These are phyloP conservation scores for Tretioscincus oriximinensis DNA, from an alignment of 2,113 vertebrate genomes.

Conservation along the genomic window DNA sequence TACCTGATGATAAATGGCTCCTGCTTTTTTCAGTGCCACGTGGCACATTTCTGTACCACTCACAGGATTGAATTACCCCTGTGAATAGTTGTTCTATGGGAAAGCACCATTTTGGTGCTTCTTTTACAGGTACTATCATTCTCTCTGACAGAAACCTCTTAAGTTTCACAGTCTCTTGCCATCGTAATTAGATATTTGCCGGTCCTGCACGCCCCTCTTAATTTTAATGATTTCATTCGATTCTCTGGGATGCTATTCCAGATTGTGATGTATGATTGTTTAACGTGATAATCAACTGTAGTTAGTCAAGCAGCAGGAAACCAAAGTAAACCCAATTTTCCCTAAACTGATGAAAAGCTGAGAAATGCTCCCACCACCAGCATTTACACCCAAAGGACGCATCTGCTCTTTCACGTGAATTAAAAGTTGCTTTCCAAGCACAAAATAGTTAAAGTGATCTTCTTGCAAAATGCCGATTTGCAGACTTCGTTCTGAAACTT, in stretches of 20 bases:
- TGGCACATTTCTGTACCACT: background rate
- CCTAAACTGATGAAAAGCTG: background rate
- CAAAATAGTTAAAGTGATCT: background rate
- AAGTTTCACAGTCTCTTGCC: background rate
- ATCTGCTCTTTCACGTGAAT: background rate
- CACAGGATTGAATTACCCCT: background rate
- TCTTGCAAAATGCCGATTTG: too few relatives aligned
- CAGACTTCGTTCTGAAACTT: too few relatives aligned
- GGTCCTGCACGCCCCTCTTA: background rate
- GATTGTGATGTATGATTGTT: background rate
- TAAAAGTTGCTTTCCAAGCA: background rate
- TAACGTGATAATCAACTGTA: background rate
- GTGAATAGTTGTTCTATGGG: background rate
- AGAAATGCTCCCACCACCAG: too few relatives aligned
- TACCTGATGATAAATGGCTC: background rate
- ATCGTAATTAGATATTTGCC: background rate
- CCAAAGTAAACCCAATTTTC: background rate
- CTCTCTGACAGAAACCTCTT: background rate
- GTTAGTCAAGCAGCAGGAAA: background rate
- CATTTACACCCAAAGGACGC: background rate
- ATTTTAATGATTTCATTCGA: background rate
- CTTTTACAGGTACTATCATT: conserved; percentile 1
- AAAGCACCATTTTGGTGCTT: background rate
- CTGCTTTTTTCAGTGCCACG: background rate
- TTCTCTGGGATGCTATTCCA: background rate